These are phyloP conservation scores for Tragelaphus scriptus DNA, from an alignment of 2,113 vertebrate species.

Conservation along the genomic window DNA sequence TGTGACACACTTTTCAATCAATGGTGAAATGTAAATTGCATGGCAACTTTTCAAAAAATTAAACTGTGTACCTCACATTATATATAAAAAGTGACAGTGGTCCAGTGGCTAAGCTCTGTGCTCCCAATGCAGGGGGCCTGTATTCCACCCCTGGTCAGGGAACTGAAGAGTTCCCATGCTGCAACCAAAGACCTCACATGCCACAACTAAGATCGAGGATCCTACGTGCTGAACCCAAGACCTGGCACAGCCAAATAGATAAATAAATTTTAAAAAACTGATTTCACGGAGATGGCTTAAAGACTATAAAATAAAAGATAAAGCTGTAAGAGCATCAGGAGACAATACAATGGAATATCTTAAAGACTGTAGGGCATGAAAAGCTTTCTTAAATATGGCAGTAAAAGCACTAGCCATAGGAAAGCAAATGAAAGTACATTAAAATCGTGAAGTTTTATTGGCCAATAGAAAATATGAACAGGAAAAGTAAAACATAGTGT, in stretches of 20 bases:
- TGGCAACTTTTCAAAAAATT: background rate
- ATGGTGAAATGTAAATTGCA: background rate
- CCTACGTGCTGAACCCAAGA: background rate
- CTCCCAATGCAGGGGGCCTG: background rate
- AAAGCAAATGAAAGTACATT: background rate
- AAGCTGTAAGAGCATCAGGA: background rate
- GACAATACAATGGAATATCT: background rate
- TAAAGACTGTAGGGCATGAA: background rate
- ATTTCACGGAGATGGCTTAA: background rate
- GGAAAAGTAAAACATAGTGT: background rate
- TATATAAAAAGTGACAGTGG: background rate
- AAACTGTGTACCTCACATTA: background rate
- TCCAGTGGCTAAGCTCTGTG: background rate
- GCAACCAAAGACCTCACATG: background rate
- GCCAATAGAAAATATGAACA: background rate
- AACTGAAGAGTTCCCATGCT: background rate
- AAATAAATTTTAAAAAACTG: background rate
- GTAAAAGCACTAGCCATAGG: background rate
- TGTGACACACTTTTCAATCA: background rate
- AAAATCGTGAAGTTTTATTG: background rate
- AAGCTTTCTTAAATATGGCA: background rate
- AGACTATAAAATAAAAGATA: background rate
- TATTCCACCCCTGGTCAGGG: background rate
- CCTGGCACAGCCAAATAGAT: background rate
- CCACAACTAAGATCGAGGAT: background rate